These are phyloP conservation scores for Cyclophora punctaria DNA, from an alignment of 2,888 invertebrate species.

Conservation along the genomic window DNA sequence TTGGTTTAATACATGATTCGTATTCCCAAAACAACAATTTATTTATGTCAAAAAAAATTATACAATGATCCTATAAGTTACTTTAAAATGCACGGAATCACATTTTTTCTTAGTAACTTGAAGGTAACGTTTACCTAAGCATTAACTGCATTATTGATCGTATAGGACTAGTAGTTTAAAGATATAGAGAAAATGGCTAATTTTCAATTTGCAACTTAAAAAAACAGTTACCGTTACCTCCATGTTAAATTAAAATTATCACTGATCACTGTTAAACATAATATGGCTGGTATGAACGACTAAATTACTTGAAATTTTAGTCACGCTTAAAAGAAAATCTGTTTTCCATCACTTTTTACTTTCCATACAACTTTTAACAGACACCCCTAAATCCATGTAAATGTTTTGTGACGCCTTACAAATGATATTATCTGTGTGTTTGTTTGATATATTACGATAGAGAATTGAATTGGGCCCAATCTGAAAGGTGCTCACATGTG, in stretches of 20 bases:
- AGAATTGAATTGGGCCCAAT: constrained; percentile 70
- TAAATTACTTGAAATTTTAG: not conserved
- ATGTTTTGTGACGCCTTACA: constrained; percentile 63
- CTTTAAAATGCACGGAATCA: too few relatives aligned
- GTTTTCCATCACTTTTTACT: too few relatives aligned
- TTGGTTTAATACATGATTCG: too few relatives aligned
- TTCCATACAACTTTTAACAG: constrained; percentile 2
- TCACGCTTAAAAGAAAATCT: too few relatives aligned
- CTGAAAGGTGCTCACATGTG: constrained; percentile 49
- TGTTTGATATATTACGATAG: constrained; percentile 66
- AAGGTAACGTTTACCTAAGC: too few relatives aligned
- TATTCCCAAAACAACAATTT: too few relatives aligned
- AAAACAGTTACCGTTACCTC: not conserved
- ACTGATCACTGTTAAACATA: not conserved
- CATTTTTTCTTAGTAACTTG: too few relatives aligned
- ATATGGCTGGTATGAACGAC: not conserved
- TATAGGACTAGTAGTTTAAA: too few relatives aligned
- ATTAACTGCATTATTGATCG: too few relatives aligned
- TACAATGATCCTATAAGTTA: too few relatives aligned
- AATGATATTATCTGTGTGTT: constrained; percentile 65
- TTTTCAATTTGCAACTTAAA: not conserved
- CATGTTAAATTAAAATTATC: not conserved
- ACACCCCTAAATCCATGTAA: constrained; percentile 50
- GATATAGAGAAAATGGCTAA: too few relatives aligned
- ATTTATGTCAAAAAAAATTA: too few relatives aligned